Evolutionary conservation across 2,888 invertebrate genomes (phyloP), one percentile per base, ranked within the genome.

Genomic region (Heliconius sara): DNA sequence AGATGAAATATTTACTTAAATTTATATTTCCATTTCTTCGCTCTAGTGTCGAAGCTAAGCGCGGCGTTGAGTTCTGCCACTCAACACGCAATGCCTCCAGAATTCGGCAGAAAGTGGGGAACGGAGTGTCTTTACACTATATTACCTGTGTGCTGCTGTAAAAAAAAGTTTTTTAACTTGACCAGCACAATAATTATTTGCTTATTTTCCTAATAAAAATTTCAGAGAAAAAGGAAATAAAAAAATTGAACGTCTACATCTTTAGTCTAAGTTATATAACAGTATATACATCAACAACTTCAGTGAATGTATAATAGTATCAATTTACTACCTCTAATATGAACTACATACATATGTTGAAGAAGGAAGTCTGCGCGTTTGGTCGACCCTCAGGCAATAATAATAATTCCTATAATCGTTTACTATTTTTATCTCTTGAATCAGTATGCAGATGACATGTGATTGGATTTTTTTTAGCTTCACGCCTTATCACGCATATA

Each of bases 381-480:
- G 78, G 80, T 57, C 73, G 78, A 79, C 81, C 79, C 81, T 81
- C 83, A 66, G 74, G 72, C 70, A 74, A 73, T 80, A 76, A 77
- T 80, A 72, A 77, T 79, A 66, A 72, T 75, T 22, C 60, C n/a
- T 73, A 71, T 83, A 82, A 83, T 84, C 81, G 79, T 60, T 27
- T 57, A 70, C 77, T 80, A 83, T 82, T 83, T 83, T 80, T 75
- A 79, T 75, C 73, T 73, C 72, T 30, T 83, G 82, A 81, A 76
- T 81, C 77, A 82, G 68, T 77, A 68, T 65, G 19, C 43, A 27
- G 57, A 68, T 74, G 67, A 67, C 67, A 76, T 25, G 25, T 65
- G 27, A 68, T 43, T 57, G n/a, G 10, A n/a, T n/a, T n/a, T 57
- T 57, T 57, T 57, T 19, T 19, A 43, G 6, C 52, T 52, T 52